phyloP scores from a whole-genome alignment of 2,888 invertebrate species.

The Dugesia japonica region DNA sequence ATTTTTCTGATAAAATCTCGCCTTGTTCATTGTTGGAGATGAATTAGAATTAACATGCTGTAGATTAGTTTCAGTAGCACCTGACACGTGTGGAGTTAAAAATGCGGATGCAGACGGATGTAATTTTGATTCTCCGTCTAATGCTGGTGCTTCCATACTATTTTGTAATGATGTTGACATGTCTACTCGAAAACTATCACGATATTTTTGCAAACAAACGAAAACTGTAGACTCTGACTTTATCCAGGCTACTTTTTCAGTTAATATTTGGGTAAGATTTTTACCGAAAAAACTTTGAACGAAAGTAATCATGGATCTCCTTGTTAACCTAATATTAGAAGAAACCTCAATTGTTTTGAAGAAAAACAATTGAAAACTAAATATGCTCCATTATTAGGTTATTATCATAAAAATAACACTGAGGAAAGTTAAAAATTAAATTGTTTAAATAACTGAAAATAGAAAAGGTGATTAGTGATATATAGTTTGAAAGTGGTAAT shows the following conservation, averaged over 20 bases:
- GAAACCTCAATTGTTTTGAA: too few relatives aligned
- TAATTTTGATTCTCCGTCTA: neutral
- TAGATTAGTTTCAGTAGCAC: neutral
- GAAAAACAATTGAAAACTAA: too few relatives aligned
- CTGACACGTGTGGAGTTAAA: neutral
- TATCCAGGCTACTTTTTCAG: neutral
- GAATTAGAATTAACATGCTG: neutral
- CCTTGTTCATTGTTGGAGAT: neutral
- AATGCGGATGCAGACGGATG: neutral
- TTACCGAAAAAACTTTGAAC: conserved; percentile 11
- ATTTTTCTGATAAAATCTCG: neutral
- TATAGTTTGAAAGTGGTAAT: too few relatives aligned
- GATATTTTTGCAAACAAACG: conserved; percentile 16
- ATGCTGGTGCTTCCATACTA: neutral
- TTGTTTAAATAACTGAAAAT: too few relatives aligned
- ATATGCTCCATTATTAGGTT: too few relatives aligned
- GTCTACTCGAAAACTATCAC: neutral
- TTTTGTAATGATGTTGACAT: neutral
- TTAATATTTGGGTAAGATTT: conserved; percentile 1
- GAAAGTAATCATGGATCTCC: neutral
- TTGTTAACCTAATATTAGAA: neutral
- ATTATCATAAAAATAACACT: too few relatives aligned
- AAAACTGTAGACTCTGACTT: neutral
- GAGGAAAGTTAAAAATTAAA: too few relatives aligned
- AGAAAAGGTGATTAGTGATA: too few relatives aligned